These are phyloP conservation scores for Cetoscarus ocellatus DNA, from an alignment of 2,797 vertebrate genomes.

Conservation along the genomic window DNA sequence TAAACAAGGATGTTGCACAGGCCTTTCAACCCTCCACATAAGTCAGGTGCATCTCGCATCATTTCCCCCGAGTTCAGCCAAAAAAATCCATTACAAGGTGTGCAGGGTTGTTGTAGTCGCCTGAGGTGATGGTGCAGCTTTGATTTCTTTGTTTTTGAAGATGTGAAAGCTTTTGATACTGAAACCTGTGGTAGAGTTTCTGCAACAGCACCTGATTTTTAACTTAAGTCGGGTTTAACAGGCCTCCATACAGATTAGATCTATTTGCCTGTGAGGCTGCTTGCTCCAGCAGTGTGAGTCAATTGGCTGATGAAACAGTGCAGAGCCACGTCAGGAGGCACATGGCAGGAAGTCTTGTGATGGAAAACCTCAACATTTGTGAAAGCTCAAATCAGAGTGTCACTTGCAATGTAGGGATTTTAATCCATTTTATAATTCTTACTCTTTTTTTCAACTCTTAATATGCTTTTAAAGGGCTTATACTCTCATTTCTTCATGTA, in stretches of 20 bases:
- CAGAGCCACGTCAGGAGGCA: slow-evolving; percentile 23
- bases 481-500: too few relatives aligned
- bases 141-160: slow-evolving; percentile 77
- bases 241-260: slow-evolving; percentile 59
- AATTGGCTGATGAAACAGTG: slow-evolving; percentile 59
- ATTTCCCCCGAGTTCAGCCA: slow-evolving; percentile 43
- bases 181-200: slow-evolving; percentile 67
- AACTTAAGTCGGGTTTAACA: slow-evolving; percentile 62
- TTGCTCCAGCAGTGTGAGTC: slow-evolving; percentile 44
- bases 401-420: background rate
- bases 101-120: slow-evolving; percentile 42
- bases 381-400: slow-evolving; percentile 13
- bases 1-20: slow-evolving; percentile 36
- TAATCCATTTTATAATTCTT: background rate
- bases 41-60: slow-evolving; percentile 39
- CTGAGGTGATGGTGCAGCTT: slow-evolving; percentile 64
- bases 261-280: slow-evolving; percentile 51
- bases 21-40: slow-evolving; percentile 49
- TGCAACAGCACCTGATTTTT: slow-evolving; percentile 60
- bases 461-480: too few relatives aligned
- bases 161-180: slow-evolving; percentile 73
- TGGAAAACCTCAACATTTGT: slow-evolving; percentile 11
- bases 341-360: slow-evolving; percentile 24
- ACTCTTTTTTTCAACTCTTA: background rate
- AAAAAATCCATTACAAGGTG: slow-evolving; percentile 47